Base-by-base conservation (phyloP, 1,140 invertebrate species). In the Drosophila ercepeae region DNA sequence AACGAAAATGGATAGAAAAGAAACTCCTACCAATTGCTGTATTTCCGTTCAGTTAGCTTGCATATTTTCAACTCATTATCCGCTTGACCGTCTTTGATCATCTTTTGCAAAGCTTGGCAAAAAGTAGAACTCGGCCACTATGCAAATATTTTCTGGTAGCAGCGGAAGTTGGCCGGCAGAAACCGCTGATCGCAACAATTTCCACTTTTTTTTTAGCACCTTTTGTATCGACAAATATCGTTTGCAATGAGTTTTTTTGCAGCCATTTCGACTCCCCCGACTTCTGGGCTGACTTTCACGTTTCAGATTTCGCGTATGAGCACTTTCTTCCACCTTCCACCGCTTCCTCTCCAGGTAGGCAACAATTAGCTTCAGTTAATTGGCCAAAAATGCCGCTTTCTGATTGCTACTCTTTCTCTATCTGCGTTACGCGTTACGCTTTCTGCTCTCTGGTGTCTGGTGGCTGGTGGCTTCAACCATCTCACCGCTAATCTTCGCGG, bases 351-450 rank as follows among this genome's bases (percentile, higher is more conserved):
- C 1, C 21, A 27, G 53, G 79, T 75, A 73, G 60, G 76, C 81
- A 81, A 81, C 81, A 86, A 86, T 86, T 86, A 86, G 82, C 81
- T 72, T 73, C 77, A 86, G 68, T 70, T 88, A 86, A 86, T 88
- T 88, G 81, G 77, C 77, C 82, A 88, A 88, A 65, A 84, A 68
- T 74, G 82, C 63, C 79, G 50, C 68, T 84, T 27, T 42, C 39
- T 42, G 39, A 16, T 39, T 39, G 78, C 52, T 73, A 45, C 60
- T 83, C 75, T 74, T 55, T 71, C 68, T 72, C 59, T 78, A 55
- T 74, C 82, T 84, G 21, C 21, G 21, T 21, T 21, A 21, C 21
- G 67, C 54, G 82, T 74, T 76, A 86, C 81, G 81, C 79, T 84
- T 84, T 84, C 79, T 84, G 79, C 81, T 71, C 81, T 78, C n/a